Base-by-base conservation (phyloP, 1,140 invertebrate species). In the Tetragonula clypearis region DNA sequence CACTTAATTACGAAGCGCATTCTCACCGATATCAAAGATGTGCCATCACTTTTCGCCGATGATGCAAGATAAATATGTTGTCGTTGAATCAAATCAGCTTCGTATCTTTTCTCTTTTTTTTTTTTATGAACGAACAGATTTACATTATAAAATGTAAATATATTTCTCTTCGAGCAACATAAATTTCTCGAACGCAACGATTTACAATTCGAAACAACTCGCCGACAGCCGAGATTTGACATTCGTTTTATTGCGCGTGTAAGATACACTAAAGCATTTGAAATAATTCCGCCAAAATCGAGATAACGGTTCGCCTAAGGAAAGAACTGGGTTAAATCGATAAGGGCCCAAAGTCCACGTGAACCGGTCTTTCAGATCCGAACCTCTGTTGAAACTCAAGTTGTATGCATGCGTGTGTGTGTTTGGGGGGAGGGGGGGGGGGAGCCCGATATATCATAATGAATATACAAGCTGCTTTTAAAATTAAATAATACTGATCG, bases 321-420 rank as follows among this genome's bases (percentile, higher is more conserved):
- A 58, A 78, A n/a, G 78, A 92, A 91, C 88, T 90, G 77, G 91
- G 92, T 90, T 91, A 88, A 87, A 56, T 86, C 84, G 80, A 87
- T 88, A 81, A 87, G 90, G 72, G 69, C 82, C 72, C 41, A 60
- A 26, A 79, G n/a, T 86, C 74, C 62, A 62, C 55, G 77, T 80
- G 87, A 92, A 92, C 91, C 92, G 88, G 92, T 92, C 80, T 60
- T 49, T 62, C n/a, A 53, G 35, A 68, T 30, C 75, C 75, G 26
- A 82, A 26, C 62, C 74, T 69, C 65, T 74, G 71, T 72, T 49
- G 5, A 41, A 30, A 58, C 21, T 65, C 76, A 77, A 49, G 41
- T 49, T 49, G 41, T 49, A 49, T 49, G 41, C 9, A 8, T 41
- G 21, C 21, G 26, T 19, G 21, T 65, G 4, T 6, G 6, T 56